Evolutionary conservation across 2,888 invertebrate species (phyloP).

Genomic region (Glaucopsyche alexis): DNA sequence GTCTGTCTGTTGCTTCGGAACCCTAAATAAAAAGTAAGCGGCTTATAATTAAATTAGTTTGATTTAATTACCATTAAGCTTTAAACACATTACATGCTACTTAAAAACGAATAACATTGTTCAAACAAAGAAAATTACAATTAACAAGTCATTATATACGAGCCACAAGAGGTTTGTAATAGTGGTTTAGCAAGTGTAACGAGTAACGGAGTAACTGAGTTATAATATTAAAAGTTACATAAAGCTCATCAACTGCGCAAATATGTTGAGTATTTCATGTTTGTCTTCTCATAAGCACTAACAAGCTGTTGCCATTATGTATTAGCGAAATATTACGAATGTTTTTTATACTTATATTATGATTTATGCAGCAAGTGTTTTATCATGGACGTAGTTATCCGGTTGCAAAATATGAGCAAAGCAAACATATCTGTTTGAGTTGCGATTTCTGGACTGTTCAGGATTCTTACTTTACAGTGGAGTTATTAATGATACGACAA

Average conservation of each 20-base stretch:
- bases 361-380: not conserved
- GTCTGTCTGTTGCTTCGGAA: no score
- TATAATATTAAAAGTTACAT: constrained; percentile 7
- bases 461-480: no score
- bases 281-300: not conserved
- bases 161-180: not conserved
- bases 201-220: not conserved
- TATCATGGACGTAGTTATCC: not conserved
- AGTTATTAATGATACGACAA: no score
- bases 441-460: no score
- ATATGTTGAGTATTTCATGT: not conserved
- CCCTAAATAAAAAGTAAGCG: not conserved
- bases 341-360: not conserved
- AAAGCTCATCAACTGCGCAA: constrained; percentile 4
- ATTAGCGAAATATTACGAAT: not conserved
- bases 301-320: not conserved
- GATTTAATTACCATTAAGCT: not conserved
- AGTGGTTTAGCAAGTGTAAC: not conserved
- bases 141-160: not conserved
- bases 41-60: not conserved
- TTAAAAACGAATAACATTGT: constrained; percentile 34
- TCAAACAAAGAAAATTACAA: not conserved
- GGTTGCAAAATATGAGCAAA: no score
- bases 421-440: no score
- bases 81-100: not conserved